Evolutionary conservation across 2,888 invertebrate genomes (phyloP), one percentile per base, ranked within the genome.

Genomic region (Tholera decimalis): DNA sequence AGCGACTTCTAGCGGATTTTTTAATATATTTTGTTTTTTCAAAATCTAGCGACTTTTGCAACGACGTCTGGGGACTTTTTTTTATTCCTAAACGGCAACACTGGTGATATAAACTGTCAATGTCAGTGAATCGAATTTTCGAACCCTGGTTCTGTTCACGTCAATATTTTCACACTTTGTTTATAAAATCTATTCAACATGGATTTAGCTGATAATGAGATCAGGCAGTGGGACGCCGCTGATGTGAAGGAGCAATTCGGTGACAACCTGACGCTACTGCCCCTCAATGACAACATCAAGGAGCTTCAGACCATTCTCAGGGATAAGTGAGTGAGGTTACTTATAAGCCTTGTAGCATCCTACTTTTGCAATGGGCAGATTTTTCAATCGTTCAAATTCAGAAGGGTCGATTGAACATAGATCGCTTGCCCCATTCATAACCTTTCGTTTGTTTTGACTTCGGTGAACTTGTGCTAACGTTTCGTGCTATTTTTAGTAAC

Each of bases 231-330:
- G 94, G 89, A 89, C 51, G 90, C 87, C 1, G 89, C 93, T 35
- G 96, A 96, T 43, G 89, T 93, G 4, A 90, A 89, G 59, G 96
- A 96, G 47, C 96, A 96, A 73, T 97, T 97, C 79, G 97, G 97
- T 0, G 96, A 96, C 57, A 97, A 97, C 85, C 93, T 98, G 43
- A 97, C 97, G 86, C 92, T 98, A 60, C 89, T 98, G 56, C 97
- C 97, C 2, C 96, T 97, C 0, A 98, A 98, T 85, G 97, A 98
- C 88, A 98, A 98, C 92, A 97, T 98, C 49, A 97, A 97, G 84
- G 98, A 98, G 89, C 91, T 98, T 58, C 97, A 98, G 89, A 98
- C 98, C 8, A 98, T 98, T 83, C 96, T 98, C 54, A 96, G 98
- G 33, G 98, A 98, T 93, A 98, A 97, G 98, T 98, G 94, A 96